A percentile compares a stretch with the other conserved stretches of the same genome.
Evolutionary conservation across 37 sponge, comb jelly and placozoan species (phyloP).

Genomic region (Eunapius fragilis): DNA sequence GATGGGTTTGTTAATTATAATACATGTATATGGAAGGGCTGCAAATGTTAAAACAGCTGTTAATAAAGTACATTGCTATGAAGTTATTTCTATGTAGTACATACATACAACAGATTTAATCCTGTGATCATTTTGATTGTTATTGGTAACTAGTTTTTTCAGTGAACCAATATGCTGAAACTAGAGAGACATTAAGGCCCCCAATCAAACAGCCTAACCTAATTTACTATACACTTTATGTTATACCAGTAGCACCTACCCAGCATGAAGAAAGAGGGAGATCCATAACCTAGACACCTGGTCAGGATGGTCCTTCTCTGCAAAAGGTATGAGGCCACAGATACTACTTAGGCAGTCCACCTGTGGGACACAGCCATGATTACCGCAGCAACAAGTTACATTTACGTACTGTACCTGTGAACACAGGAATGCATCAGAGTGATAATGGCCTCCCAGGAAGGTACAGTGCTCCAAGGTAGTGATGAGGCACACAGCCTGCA

Average conservation of each 20-base stretch:
- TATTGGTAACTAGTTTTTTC: no score
- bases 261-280: slow-evolving; percentile 62
- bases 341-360: slow-evolving; percentile 85
- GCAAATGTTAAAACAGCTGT: no score
- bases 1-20: no score
- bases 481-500: slow-evolving; percentile 84
- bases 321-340: slow-evolving; percentile 88
- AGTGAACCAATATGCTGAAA: no score
- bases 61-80: no score
- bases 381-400: not conserved
- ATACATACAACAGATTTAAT: no score
- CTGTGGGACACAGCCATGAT: slow-evolving; percentile 45
- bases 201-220: not conserved
- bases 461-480: slow-evolving; percentile 82
- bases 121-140: no score
- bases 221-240: not conserved
- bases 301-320: slow-evolving; percentile 67
- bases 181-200: no score
- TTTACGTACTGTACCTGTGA: slow-evolving; percentile 60
- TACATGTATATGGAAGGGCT: no score
- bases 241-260: slow-evolving; percentile 1
- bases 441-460: slow-evolving; percentile 79
- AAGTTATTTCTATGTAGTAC: no score
- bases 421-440: slow-evolving; percentile 85
- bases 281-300: slow-evolving; percentile 88